Evolutionary conservation across 2,113 vertebrate species (phyloP), one percentile per base, ranked within the genome.

Genomic region (Catharus fuscescens): DNA sequence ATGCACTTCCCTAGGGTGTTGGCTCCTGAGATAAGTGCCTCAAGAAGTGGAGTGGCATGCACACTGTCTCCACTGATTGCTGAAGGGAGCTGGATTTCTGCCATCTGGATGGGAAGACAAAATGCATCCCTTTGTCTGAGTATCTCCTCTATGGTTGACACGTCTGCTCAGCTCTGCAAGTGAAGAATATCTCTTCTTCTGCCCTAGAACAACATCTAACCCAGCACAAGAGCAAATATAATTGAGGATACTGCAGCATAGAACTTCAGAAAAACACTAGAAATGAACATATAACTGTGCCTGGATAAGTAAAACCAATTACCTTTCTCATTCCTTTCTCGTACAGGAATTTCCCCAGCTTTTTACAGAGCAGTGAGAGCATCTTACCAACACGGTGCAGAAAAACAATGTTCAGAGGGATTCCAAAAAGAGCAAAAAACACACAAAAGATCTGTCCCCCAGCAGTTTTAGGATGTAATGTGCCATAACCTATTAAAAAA

Each of bases 391-490:
- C 95, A 50, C 34, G 96, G 52, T 97, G 92, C 40, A 98, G 90
- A 84, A 98, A 95, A 59, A 97, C 97, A 42, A 98, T 95, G 62
- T 97, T 98, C 86, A 98, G 72, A 40, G 97, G 97, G 31, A 98
- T 98, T 90, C 97, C 96, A 90, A 97, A 92, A 10, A 97, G 93
- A 62, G 97, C 97, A 70, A 96, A 98, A 81, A 98, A 93, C 16
- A 98, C 95, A 85, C 97, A 97, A 60, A 98, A 97, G 53, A 97
- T 94, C 94, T 98, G 98, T 4, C 97, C 97, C 42, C 95, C 95
- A 42, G 90, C 92, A 38, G 96, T 98, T 94, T 89, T 97, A 69
- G 98, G 97, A 61, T 64, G 86, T 29, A 97, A 52, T 4, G 96
- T 95, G 53, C 98, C 97, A 48, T 97, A 98, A n/a, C 97, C 96